Conservation (phyloP, 2,113 vertebrate species). For the Hylia prasina region DNA sequence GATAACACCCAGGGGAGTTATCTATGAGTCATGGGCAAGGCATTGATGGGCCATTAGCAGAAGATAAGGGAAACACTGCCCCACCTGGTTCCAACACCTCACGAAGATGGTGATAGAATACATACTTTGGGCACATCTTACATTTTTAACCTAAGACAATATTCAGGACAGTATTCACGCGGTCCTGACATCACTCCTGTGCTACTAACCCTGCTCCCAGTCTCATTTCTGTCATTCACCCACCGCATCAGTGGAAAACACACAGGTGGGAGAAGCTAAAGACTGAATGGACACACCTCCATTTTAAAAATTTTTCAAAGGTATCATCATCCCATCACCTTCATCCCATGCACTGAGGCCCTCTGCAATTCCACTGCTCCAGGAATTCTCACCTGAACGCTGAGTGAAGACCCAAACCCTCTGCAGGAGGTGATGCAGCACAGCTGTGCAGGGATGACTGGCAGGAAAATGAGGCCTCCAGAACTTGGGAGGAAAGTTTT, state of each 20-base stretch:
- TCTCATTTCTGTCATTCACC: background rate
- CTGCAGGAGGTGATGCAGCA: background rate
- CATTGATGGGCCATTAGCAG: too few species aligned
- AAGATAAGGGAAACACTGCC: too few species aligned
- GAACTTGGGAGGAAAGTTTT: background rate
- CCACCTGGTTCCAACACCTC: too few species aligned
- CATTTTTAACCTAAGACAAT: too few species aligned
- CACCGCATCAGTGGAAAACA: rapidly evolving
- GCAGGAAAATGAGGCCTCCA: slow-evolving; percentile 10
- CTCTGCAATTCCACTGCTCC: background rate
- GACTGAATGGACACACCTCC: rapidly evolving
- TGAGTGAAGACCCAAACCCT: background rate
- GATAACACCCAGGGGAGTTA: too few species aligned
- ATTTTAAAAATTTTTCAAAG: background rate
- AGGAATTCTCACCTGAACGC: background rate
- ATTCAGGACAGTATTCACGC: rapidly evolving
- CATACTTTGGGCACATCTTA: too few species aligned
- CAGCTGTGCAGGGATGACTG: slow-evolving; percentile 11
- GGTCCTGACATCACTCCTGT: too few species aligned
- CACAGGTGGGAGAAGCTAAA: background rate
- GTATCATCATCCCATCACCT: background rate
- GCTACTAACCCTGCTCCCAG: background rate
- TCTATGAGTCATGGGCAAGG: too few species aligned
- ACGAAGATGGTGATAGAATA: too few species aligned
- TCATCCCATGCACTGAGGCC: background rate